Conservation (phyloP, 2,797 vertebrate genomes). For the Ptychadena robeensis region DNA sequence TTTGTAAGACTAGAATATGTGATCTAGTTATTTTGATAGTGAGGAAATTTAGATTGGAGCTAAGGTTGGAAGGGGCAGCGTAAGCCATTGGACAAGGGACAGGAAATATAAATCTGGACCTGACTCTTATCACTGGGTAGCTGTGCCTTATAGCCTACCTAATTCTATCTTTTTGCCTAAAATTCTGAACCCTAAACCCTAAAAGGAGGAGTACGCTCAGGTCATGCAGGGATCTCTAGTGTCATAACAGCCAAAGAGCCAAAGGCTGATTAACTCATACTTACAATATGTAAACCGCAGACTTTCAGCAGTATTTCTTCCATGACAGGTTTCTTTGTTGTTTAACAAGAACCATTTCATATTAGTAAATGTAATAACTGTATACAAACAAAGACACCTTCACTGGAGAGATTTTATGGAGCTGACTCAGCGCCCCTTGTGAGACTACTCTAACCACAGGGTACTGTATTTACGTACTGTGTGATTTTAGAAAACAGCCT, state of each 20-base stretch:
- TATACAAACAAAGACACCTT: conserved; percentile 41
- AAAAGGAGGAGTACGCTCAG: neutral
- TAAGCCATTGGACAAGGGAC: neutral
- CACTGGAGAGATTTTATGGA: conserved; percentile 23
- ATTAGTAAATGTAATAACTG: neutral
- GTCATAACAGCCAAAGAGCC: conserved; percentile 2
- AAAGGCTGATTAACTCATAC: neutral
- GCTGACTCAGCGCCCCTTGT: conserved; percentile 35
- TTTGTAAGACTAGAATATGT: no score
- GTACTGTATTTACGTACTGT: neutral
- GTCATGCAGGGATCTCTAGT: neutral
- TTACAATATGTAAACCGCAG: neutral
- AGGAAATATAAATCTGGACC: neutral
- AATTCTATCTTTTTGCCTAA: neutral
- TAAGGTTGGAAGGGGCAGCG: no score
- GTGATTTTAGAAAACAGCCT: neutral
- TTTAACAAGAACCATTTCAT: conserved; percentile 23
- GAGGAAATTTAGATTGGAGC: no score
- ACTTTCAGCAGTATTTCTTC: conserved; percentile 13
- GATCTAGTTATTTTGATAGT: no score
- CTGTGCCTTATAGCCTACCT: neutral
- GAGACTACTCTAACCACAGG: conserved; percentile 4
- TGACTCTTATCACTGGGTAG: no score
- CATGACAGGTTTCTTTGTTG: conserved; percentile 16
- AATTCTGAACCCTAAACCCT: neutral